Percentiles rank a stretch among this genome's conserved stretches.
phyloP scores from a whole-genome alignment of 1,140 invertebrate genomes.

The Drosophila paulistorum region DNA sequence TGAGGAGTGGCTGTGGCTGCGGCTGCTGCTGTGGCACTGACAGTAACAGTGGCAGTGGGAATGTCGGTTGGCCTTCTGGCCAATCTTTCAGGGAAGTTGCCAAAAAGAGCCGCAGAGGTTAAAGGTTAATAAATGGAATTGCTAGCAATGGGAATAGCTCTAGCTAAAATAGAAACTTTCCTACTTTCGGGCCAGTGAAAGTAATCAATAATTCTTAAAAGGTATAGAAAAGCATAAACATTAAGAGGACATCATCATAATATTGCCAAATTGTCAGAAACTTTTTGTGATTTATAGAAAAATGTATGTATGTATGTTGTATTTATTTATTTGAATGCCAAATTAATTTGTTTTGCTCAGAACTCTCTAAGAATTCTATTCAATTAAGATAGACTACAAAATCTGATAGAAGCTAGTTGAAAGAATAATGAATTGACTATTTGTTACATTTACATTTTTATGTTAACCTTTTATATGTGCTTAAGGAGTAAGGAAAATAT shows the following conservation, averaged over 20 bases:
- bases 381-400: too few relatives aligned
- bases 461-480: too few relatives aligned
- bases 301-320: not conserved
- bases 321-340: not conserved
- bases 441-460: too few relatives aligned
- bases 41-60: not conserved
- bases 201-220: constrained; percentile 9
- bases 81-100: constrained; percentile 7
- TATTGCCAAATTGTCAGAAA: not conserved
- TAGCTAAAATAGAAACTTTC: constrained; percentile 1
- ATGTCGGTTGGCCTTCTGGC: constrained; percentile 8
- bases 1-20: constrained; percentile 3
- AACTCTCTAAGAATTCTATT: too few relatives aligned
- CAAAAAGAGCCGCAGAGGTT: constrained; percentile 9
- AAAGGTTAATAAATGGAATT: constrained; percentile 19
- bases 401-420: too few relatives aligned
- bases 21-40: not conserved
- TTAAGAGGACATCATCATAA: constrained; percentile 4
- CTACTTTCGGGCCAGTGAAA: not conserved
- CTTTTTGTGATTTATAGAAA: constrained; percentile 1
- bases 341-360: not conserved
- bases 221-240: constrained; percentile 4
- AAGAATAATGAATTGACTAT: too few relatives aligned
- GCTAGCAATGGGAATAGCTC: constrained; percentile 10
- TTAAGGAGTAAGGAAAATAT: too few relatives aligned